These are phyloP conservation scores for Callaeas wilsoni DNA, from an alignment of 2,113 vertebrate species.

Conservation along the genomic window DNA sequence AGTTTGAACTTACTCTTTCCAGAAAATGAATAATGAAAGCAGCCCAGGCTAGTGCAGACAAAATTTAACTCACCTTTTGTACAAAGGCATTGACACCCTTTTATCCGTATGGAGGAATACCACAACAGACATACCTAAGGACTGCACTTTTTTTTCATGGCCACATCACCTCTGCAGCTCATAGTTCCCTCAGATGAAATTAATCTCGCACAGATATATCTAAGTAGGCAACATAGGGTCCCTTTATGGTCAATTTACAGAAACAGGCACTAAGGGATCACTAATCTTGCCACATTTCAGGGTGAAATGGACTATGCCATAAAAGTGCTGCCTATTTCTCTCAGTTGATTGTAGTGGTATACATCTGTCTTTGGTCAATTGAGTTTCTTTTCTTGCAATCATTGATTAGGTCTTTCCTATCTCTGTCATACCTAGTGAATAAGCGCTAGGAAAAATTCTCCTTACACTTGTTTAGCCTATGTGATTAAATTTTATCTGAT, in stretches of 20 bases:
- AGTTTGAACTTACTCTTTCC: neutral
- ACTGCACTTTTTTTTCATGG: neutral
- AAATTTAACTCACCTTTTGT: neutral
- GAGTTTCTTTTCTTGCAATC: neutral
- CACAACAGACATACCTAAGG: neutral
- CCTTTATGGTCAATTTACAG: neutral
- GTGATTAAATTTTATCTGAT: neutral
- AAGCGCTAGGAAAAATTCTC: neutral
- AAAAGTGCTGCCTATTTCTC: neutral
- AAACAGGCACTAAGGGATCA: neutral
- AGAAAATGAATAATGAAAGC: neutral
- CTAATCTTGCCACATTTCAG: conserved; percentile 20
- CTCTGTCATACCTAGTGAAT: neutral
- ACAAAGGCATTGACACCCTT: neutral
- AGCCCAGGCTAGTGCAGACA: neutral
- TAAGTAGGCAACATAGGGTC: neutral
- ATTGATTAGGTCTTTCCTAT: neutral
- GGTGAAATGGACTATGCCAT: neutral
- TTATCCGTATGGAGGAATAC: neutral
- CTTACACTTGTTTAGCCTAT: neutral
- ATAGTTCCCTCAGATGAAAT: neutral
- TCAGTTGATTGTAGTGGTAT: neutral
- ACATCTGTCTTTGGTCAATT: conserved; percentile 16
- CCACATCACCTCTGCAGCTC: neutral
- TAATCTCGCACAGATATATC: neutral